Conservation (phyloP, 2,888 invertebrate species). For the Leucophenga montana region DNA sequence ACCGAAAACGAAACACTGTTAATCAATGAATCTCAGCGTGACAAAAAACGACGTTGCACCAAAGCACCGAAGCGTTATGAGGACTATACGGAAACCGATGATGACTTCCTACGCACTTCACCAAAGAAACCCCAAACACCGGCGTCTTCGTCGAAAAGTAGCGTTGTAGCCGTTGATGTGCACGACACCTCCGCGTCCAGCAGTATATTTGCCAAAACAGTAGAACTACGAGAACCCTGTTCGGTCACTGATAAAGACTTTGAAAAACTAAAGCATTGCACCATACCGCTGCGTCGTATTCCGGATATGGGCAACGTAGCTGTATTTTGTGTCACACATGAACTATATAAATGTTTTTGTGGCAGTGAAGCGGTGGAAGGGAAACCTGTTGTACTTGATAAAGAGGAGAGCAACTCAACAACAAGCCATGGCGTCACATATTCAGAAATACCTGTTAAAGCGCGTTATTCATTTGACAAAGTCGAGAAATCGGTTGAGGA, state of each 20-base stretch:
- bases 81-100: constrained; percentile 72
- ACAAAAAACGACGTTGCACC: constrained; percentile 75
- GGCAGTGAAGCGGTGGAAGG: constrained; percentile 72
- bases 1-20: constrained; percentile 79
- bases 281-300: constrained; percentile 63
- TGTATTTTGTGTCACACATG: constrained; percentile 80
- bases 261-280: constrained; percentile 64
- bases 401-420: constrained; percentile 49
- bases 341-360: constrained; percentile 80
- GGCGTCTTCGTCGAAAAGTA: constrained; percentile 35
- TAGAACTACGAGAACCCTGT: constrained; percentile 51
- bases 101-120: constrained; percentile 41
- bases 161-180: constrained; percentile 26
- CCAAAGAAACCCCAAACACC: constrained; percentile 38
- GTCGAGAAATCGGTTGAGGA: constrained; percentile 37
- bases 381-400: constrained; percentile 63
- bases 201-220: constrained; percentile 29
- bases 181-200: constrained; percentile 26
- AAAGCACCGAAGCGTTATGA: constrained; percentile 78
- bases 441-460: constrained; percentile 51
- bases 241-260: constrained; percentile 56
- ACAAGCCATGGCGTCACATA: constrained; percentile 31
- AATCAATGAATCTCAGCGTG: constrained; percentile 75
- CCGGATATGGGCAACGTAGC: constrained; percentile 74
- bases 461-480: constrained; percentile 69